Percentiles rank a stretch among this genome's conserved stretches.
phyloP scores from a whole-genome alignment of 2,888 invertebrate species.

The Eristalis arbustorum region DNA sequence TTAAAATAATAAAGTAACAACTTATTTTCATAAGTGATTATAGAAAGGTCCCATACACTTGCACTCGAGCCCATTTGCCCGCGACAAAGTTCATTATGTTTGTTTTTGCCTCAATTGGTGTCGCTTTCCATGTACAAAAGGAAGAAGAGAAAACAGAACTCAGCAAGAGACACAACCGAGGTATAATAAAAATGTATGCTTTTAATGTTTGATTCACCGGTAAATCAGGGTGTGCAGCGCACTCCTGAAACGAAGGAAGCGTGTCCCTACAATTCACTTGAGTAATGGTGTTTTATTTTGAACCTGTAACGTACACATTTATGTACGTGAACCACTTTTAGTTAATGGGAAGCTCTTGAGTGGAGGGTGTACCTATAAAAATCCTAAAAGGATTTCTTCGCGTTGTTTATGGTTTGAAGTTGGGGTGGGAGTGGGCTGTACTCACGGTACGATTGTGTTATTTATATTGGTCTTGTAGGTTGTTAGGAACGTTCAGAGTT shows the following conservation, averaged over 20 bases:
- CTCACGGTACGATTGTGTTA: background rate
- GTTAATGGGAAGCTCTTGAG: slow-evolving; percentile 15
- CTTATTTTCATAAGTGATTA: background rate
- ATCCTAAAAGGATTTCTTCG: slow-evolving; percentile 20
- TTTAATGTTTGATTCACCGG: slow-evolving; percentile 25
- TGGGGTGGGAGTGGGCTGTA: background rate
- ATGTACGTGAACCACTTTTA: slow-evolving; percentile 28
- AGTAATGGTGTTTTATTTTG: slow-evolving; percentile 40
- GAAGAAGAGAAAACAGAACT: background rate
- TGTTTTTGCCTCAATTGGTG: slow-evolving; percentile 7
- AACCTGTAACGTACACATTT: slow-evolving; percentile 5
- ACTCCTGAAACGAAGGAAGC: slow-evolving; percentile 14
- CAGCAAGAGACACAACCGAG: background rate
- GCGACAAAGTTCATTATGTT: slow-evolving; percentile 2
- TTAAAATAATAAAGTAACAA: background rate
- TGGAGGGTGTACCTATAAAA: background rate
- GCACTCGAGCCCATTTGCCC: background rate
- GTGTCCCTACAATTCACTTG: slow-evolving; percentile 20
- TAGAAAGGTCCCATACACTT: background rate
- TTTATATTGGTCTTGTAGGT: background rate
- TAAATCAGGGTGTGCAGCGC: slow-evolving; percentile 6
- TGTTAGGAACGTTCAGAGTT: slow-evolving; percentile 5
- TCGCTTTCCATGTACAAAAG: slow-evolving; percentile 2
- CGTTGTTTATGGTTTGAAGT: background rate
- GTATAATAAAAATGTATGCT: slow-evolving; percentile 9